Evolutionary conservation across 2,113 vertebrate species (phyloP), one percentile per base, ranked within the genome.

Genomic region (Rhinichthys klamathensis): DNA sequence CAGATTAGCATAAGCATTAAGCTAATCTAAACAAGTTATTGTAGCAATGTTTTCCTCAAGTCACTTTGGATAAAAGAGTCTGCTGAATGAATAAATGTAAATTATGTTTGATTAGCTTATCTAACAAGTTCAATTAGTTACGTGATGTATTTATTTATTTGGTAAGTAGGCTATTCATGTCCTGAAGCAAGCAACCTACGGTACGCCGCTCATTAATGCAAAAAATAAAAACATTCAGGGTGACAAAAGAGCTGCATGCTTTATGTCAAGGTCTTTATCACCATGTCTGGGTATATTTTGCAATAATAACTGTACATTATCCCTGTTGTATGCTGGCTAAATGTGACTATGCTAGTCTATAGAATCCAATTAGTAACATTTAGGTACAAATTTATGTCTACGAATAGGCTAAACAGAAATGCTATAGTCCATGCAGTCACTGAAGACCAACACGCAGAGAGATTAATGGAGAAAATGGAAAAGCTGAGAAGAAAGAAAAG

Each of bases 391-490:
- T 61, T 1, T 60, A 8, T 16, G 32, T 41, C 32, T 51, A 27
- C 72, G 49, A 18, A 74, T 74, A 21, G 63, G 38, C 2, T 32
- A 67, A 80, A 63, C 15, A 5, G 16, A 56, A 54, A 27, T 6
- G 10, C 49, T 10, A 75, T 16, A 46, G 60, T 67, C 61, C 4
- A 49, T 9, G 27, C 16, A 2, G 2, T 51, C 79, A 49, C 44
- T 67, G 27, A 81, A 81, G 16, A 65, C 61, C 10, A 21, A 3
- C 5, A 2, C 10, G 11, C 25, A 46, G 18, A 67, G 44, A 30
- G 61, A 81, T 81, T 80, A 80, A 46, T 27, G 13, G 73, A 76
- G 74, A 54, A 76, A 76, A 21, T 46, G 0, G 46, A 76, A 76
- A 74, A 21, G 16, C 25, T 32, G 27, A 76, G 49, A 44, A 67